Percentiles rank a stretch among this genome's conserved stretches.
Evolutionary conservation across 2,888 invertebrate genomes (phyloP).

Genomic region (Drosophila maculinotata): DNA sequence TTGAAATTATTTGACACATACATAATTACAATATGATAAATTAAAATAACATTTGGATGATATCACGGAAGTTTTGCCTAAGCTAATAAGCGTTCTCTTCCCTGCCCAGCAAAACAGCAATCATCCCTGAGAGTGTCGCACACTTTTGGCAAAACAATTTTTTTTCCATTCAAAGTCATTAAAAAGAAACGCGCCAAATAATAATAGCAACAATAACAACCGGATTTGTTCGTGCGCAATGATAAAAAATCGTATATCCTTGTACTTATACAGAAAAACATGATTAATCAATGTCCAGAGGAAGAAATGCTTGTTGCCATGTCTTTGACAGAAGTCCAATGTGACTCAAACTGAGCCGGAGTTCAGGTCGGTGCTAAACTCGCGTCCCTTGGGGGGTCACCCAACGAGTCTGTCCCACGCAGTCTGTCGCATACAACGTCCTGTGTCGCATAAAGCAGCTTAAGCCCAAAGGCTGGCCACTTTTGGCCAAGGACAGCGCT

Average conservation of each 20-base stretch:
- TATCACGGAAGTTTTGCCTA: not conserved
- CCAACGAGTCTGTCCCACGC: slow-evolving; percentile 1
- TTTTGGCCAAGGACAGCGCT: slow-evolving; percentile 55
- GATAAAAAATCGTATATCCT: slow-evolving; percentile 53
- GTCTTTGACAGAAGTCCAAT: slow-evolving; percentile 66
- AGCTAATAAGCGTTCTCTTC: slow-evolving; percentile 13
- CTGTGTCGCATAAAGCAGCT: slow-evolving; percentile 70
- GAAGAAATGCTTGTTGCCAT: slow-evolving; percentile 56
- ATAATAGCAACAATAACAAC: slow-evolving; percentile 45
- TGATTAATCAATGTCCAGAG: slow-evolving; percentile 82
- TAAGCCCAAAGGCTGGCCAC: slow-evolving; percentile 62
- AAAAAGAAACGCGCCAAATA: slow-evolving; percentile 58
- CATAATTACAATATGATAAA: too few species aligned
- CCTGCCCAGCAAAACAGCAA: slow-evolving; percentile 13
- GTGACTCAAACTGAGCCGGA: slow-evolving; percentile 28
- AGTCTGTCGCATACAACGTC: too few species aligned
- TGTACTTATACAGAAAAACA: slow-evolving; percentile 61
- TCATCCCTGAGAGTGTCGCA: slow-evolving; percentile 28
- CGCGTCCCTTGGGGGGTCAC: slow-evolving; percentile 59
- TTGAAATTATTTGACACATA: too few species aligned
- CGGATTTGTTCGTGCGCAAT: slow-evolving; percentile 63
- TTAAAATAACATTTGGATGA: not conserved
- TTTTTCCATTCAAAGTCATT: slow-evolving; percentile 49
- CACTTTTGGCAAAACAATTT: slow-evolving; percentile 37
- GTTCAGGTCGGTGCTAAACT: slow-evolving; percentile 47